Conservation (phyloP, 1,140 invertebrate genomes). For the Apocrypta bakeri region DNA sequence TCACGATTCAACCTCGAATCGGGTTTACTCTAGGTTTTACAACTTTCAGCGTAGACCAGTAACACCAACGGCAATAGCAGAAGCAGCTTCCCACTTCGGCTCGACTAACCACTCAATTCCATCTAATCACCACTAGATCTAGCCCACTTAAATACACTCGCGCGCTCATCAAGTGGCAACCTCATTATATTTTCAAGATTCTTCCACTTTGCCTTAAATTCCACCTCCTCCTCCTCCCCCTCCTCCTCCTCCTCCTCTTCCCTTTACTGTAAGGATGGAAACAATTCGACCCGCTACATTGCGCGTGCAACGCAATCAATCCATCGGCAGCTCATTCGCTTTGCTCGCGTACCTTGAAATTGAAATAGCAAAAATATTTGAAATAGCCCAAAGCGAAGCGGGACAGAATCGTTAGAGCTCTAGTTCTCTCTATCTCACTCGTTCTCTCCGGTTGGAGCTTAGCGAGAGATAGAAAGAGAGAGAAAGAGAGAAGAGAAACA, state of each 20-base stretch:
- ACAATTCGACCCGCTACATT: neutral
- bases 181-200: constrained; percentile 8
- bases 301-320: neutral
- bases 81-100: neutral
- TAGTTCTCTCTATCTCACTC: neutral
- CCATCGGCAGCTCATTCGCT: neutral
- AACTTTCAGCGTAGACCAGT: no score
- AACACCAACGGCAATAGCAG: neutral
- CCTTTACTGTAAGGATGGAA: no score
- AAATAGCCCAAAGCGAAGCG: neutral
- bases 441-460: no score
- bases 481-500: neutral
- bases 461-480: neutral
- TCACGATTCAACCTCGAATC: no score
- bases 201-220: neutral
- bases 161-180: neutral
- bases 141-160: neutral
- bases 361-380: constrained; percentile 35
- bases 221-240: no score
- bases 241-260: no score
- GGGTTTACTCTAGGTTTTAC: no score
- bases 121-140: neutral
- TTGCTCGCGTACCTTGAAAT: constrained; percentile 27
- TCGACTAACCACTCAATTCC: constrained; percentile 24
- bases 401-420: constrained; percentile 8